phyloP scores from a whole-genome alignment of 2,797 vertebrate species.

The Taenioides sp. region DNA sequence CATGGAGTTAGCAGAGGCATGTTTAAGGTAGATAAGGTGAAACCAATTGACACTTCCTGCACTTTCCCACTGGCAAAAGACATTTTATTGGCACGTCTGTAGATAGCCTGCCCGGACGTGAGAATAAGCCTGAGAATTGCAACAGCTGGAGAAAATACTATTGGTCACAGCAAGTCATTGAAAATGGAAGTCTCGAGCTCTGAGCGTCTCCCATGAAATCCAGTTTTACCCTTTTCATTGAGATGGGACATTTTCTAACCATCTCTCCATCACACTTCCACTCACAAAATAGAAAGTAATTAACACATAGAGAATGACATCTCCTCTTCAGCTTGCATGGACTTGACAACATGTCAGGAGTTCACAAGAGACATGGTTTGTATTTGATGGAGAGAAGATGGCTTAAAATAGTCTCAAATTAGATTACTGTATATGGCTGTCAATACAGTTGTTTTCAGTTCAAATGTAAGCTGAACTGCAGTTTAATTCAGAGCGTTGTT shows the following conservation, averaged over 20 bases:
- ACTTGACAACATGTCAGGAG: constrained; percentile 30
- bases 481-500: not conserved
- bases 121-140: constrained; percentile 73
- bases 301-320: constrained; percentile 48
- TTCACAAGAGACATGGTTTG: not conserved
- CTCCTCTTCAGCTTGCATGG: constrained; percentile 20
- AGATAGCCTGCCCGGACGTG: constrained; percentile 59
- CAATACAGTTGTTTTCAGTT: not conserved
- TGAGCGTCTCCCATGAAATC: constrained; percentile 65
- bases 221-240: constrained; percentile 43
- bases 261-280: constrained; percentile 39
- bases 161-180: constrained; percentile 73
- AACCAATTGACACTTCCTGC: constrained; percentile 70
- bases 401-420: not conserved
- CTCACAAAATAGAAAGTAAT: constrained; percentile 57
- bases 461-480: not conserved
- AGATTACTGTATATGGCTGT: not conserved
- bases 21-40: constrained; percentile 79
- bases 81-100: constrained; percentile 73
- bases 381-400: no score
- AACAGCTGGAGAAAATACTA: constrained; percentile 72
- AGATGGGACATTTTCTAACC: constrained; percentile 61
- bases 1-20: constrained; percentile 70
- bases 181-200: constrained; percentile 64
- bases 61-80: constrained; percentile 67